Percentiles rank a stretch among this genome's conserved stretches.
These are phyloP conservation scores for Hyaena hyaena DNA, from an alignment of 2,113 vertebrate genomes.

Conservation along the genomic window DNA sequence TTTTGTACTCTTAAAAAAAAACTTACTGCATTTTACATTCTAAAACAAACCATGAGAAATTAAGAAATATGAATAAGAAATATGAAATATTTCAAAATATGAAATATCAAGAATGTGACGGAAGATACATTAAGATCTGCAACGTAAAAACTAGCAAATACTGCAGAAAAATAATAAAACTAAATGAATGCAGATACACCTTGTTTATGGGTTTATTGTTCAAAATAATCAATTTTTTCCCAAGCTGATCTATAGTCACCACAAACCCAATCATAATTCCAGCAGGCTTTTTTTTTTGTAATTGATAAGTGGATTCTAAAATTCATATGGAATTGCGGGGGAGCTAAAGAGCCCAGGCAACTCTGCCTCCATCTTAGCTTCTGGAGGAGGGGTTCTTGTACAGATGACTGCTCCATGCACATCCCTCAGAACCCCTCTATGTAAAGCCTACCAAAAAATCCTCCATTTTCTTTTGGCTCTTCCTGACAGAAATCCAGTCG, in stretches of 20 bases:
- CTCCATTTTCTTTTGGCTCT: background rate
- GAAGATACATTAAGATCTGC: background rate
- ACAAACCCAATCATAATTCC: background rate
- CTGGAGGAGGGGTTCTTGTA: background rate
- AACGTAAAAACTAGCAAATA: background rate
- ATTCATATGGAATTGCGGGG: background rate
- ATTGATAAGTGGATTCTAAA: background rate
- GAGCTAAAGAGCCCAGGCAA: background rate
- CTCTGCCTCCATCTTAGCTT: background rate
- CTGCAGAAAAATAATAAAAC: background rate
- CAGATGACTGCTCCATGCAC: background rate
- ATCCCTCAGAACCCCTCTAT: background rate
- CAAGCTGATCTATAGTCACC: background rate
- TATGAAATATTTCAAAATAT: background rate
- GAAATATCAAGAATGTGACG: background rate
- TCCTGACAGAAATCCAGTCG: background rate
- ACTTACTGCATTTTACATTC: background rate
- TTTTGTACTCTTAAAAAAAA: background rate
- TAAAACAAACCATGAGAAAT: background rate
- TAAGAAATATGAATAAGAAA: background rate
- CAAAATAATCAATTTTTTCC: background rate
- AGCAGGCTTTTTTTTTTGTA: background rate
- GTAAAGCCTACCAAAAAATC: background rate
- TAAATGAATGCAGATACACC: background rate
- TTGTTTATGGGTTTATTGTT: background rate